A percentile compares a stretch with the other conserved stretches of the same genome.
Evolutionary conservation across 2,888 invertebrate genomes (phyloP).

Genomic region (Labia minor): DNA sequence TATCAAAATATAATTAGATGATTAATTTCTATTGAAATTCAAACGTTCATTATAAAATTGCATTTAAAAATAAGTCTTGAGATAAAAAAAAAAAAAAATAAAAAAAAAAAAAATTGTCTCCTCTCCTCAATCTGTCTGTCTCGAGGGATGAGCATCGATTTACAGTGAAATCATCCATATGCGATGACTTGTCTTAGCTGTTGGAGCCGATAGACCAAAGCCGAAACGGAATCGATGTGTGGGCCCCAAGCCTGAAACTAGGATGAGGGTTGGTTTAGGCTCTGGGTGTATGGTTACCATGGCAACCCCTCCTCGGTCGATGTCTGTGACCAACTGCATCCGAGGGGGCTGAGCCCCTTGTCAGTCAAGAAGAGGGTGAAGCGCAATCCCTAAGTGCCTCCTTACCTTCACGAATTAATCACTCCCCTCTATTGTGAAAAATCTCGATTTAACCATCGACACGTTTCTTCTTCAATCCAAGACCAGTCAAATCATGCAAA

Average conservation of each 20-base stretch:
- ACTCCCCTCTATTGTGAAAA: too few relatives aligned
- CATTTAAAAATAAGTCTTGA: too few relatives aligned
- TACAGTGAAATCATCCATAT: neutral
- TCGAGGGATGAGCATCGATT: too few relatives aligned
- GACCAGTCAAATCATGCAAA: neutral
- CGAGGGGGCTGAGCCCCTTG: neutral
- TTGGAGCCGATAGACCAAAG: neutral
- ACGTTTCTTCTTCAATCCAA: neutral
- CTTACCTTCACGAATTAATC: neutral
- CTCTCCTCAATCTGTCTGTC: too few relatives aligned
- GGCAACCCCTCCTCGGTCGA: neutral
- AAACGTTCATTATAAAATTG: too few relatives aligned
- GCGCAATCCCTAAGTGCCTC: neutral
- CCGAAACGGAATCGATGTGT: neutral
- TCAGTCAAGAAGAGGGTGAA: neutral
- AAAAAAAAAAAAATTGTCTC: too few relatives aligned
- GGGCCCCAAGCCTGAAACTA: neutral
- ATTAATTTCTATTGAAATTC: too few relatives aligned
- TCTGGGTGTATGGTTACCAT: neutral
- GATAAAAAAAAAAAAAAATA: too few relatives aligned
- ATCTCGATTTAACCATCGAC: neutral
- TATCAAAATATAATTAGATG: too few relatives aligned
- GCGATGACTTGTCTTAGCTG: neutral
- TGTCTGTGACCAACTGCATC: constrained; percentile 3
- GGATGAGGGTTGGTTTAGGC: neutral